phyloP scores from a whole-genome alignment of 2,113 vertebrate genomes.

The Alexandromys fortis region DNA sequence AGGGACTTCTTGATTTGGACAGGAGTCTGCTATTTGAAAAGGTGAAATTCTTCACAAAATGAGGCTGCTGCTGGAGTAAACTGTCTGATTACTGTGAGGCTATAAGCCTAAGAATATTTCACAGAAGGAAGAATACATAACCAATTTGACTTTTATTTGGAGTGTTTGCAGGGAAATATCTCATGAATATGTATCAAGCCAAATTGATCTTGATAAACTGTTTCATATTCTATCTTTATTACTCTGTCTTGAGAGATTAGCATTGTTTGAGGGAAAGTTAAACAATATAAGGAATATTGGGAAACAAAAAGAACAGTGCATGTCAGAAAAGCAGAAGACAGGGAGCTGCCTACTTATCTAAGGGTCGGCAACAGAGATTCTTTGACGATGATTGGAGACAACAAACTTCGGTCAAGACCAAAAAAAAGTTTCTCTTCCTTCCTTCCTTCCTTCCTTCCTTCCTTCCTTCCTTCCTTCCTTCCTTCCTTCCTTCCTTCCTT shows the following conservation, averaged over 20 bases:
- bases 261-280: conserved; percentile 72
- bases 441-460: neutral
- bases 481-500: rapidly evolving
- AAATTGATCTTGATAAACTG: conserved; percentile 77
- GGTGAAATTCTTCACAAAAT: conserved; percentile 10
- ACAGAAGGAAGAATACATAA: conserved; percentile 57
- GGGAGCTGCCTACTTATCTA: neutral
- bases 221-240: conserved; percentile 75
- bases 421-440: neutral
- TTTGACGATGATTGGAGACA: neutral
- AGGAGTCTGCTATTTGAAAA: neutral
- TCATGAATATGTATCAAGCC: conserved; percentile 82
- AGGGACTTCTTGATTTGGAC: neutral
- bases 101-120: neutral
- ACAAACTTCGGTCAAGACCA: neutral
- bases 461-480: neutral
- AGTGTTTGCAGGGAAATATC: conserved; percentile 75
- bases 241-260: conserved; percentile 79
- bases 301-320: conserved; percentile 15
- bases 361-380: neutral
- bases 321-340: neutral
- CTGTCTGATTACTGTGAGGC: neutral
- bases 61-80: neutral
- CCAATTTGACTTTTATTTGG: conserved; percentile 66
- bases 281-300: conserved; percentile 61